phyloP scores from a whole-genome alignment of 2,888 invertebrate genomes.

The Apantesis nais region DNA sequence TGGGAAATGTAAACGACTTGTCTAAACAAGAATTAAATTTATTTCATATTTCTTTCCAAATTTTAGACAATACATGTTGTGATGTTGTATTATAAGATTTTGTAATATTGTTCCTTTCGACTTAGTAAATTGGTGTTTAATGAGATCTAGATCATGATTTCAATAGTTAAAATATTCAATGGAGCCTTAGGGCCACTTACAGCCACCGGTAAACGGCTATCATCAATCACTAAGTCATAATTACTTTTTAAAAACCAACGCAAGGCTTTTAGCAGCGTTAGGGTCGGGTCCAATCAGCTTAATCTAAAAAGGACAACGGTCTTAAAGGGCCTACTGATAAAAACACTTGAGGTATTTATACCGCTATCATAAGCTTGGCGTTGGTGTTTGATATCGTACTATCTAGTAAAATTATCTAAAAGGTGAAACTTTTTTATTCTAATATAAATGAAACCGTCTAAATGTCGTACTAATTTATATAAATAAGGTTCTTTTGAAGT shows the following conservation, averaged over 20 bases:
- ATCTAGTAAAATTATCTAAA: background rate
- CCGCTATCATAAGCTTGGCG: background rate
- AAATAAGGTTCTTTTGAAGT: too few relatives aligned
- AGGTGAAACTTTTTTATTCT: background rate
- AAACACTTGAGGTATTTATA: background rate
- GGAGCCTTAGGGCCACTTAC: too few relatives aligned
- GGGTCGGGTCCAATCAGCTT: background rate
- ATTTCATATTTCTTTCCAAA: slow-evolving; percentile 4
- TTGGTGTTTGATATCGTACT: background rate
- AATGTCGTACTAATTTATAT: background rate
- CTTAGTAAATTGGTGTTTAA: background rate
- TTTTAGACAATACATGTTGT: background rate
- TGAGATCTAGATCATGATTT: background rate
- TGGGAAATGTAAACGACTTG: slow-evolving; percentile 14
- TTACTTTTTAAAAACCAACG: background rate
- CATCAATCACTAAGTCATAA: background rate
- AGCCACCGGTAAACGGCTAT: background rate
- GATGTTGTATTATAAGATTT: background rate
- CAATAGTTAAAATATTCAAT: background rate
- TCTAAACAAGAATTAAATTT: slow-evolving; percentile 17
- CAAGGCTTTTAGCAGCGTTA: background rate
- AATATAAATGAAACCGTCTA: background rate
- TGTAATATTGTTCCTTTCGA: background rate
- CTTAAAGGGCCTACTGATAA: background rate
- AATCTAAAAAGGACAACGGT: background rate